phyloP scores from a whole-genome alignment of 2,113 vertebrate genomes.

The Cryptomyrus ogoouensis region DNA sequence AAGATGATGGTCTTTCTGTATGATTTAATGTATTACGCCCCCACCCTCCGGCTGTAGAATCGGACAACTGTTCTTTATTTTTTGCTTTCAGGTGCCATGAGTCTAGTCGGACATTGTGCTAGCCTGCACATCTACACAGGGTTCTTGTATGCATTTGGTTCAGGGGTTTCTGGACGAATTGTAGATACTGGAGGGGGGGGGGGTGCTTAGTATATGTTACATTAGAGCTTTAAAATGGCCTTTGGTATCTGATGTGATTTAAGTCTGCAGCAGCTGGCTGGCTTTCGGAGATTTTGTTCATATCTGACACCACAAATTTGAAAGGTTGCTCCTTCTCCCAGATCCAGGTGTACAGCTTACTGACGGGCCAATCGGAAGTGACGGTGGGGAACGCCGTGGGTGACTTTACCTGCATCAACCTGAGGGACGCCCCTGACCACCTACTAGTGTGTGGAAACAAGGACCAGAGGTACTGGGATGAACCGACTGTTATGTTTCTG shows the following conservation, averaged over 20 bases:
- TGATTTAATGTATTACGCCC: not conserved
- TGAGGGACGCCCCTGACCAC: constrained; percentile 70
- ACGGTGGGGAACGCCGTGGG: constrained; percentile 74
- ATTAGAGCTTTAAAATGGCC: not conserved
- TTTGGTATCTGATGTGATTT: not conserved
- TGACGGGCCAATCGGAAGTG: constrained; percentile 67
- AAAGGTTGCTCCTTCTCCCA: constrained; percentile 45
- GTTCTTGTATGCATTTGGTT: not conserved
- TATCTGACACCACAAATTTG: not conserved
- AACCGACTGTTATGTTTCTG: not conserved
- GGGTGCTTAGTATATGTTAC: not conserved
- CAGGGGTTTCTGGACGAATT: not conserved
- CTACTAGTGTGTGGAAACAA: constrained; percentile 87
- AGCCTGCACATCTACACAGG: not conserved
- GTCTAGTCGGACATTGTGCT: not conserved
- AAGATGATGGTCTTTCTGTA: not conserved
- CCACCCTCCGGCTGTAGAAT: not conserved
- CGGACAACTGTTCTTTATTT: not conserved
- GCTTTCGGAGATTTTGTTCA: not conserved
- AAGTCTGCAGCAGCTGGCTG: not conserved
- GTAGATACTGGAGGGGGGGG: not conserved
- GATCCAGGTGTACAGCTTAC: constrained; percentile 84
- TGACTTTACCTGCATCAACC: constrained; percentile 83
- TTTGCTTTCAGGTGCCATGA: not conserved
- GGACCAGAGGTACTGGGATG: constrained; percentile 74